phyloP scores from a whole-genome alignment of 2,888 invertebrate species.

The Drosophila leonis region DNA sequence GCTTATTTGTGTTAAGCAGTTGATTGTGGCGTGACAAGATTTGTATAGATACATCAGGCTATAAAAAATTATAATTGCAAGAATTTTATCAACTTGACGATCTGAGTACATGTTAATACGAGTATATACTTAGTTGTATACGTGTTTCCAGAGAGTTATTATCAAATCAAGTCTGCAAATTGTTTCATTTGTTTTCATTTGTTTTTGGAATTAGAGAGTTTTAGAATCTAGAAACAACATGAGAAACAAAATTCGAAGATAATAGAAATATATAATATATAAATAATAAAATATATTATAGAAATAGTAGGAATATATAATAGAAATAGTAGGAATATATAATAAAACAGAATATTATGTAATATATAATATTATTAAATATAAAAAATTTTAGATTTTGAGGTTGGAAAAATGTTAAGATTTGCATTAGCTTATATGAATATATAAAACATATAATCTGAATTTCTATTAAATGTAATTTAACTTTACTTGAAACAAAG shows the following conservation, averaged over 20 bases:
- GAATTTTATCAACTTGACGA: constrained; percentile 34
- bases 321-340: neutral
- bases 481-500: neutral
- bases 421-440: too few relatives aligned
- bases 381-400: neutral
- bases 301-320: neutral
- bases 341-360: too few relatives aligned
- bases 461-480: neutral
- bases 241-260: neutral
- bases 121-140: neutral
- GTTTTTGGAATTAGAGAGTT: neutral
- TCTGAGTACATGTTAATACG: constrained; percentile 12
- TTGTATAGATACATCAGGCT: constrained; percentile 9
- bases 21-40: constrained; percentile 25
- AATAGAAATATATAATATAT: neutral
- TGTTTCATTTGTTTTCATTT: neutral
- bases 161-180: constrained; percentile 12
- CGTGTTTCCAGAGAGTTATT: neutral
- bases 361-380: neutral
- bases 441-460: neutral
- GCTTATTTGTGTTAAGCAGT: neutral
- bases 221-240: neutral
- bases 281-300: neutral
- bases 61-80: constrained; percentile 29
- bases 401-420: neutral